These are phyloP conservation scores for Arctocebus calabarensis DNA, from an alignment of 2,797 vertebrate species.

Conservation along the genomic window DNA sequence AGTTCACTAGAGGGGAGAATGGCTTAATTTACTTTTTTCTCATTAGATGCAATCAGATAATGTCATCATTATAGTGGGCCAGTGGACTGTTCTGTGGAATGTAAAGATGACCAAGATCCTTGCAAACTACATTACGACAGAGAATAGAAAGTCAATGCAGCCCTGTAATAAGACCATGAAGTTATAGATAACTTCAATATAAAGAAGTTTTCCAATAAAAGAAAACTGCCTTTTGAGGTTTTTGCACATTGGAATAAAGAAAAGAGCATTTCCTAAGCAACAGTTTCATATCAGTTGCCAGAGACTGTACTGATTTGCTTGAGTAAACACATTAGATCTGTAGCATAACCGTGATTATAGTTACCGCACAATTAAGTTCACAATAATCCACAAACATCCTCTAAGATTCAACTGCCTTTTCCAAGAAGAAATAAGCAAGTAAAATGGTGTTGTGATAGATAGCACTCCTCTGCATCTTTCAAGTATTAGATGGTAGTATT, in stretches of 20 bases:
- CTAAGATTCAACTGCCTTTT: neutral
- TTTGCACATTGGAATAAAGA: neutral
- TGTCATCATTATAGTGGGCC: neutral
- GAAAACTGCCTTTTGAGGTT: neutral
- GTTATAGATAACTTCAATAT: too few species aligned
- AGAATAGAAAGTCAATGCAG: neutral
- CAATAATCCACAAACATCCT: neutral
- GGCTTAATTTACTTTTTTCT: neutral
- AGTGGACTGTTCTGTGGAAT: neutral
- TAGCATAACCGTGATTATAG: neutral
- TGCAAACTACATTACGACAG: neutral
- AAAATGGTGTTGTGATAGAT: neutral
- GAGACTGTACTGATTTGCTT: neutral
- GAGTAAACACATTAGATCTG: neutral
- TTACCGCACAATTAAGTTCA: neutral
- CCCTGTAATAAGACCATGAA: neutral
- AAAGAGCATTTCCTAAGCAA: neutral
- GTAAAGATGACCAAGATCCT: neutral
- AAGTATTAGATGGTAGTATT: neutral
- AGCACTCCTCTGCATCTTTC: neutral
- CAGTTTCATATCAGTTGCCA: neutral
- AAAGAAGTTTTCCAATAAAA: too few species aligned
- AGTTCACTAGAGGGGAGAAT: neutral
- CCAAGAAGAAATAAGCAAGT: neutral
- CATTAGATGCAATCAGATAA: neutral